A percentile compares a stretch with the other conserved stretches of the same genome.
Evolutionary conservation across 2,113 vertebrate species (phyloP).

Genomic region (Abramis brama): DNA sequence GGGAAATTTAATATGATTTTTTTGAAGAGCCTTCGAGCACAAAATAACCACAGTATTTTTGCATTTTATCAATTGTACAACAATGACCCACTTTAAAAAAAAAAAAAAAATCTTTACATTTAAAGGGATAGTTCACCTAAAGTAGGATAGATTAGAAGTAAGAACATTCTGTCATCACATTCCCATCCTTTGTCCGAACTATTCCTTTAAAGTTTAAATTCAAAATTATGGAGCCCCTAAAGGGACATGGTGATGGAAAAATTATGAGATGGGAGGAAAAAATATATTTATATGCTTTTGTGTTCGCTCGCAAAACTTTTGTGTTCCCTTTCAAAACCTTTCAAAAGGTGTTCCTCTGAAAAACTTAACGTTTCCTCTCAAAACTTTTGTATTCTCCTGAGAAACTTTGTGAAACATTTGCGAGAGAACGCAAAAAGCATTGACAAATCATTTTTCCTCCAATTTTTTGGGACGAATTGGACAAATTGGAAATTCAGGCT

Average conservation of each 20-base stretch:
- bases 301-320: too few relatives aligned
- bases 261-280: too few relatives aligned
- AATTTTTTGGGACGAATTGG: too few relatives aligned
- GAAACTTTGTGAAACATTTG: too few relatives aligned
- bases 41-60: not conserved
- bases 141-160: not conserved
- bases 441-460: too few relatives aligned
- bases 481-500: not conserved
- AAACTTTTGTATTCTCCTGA: too few relatives aligned
- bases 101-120: not conserved
- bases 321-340: too few relatives aligned
- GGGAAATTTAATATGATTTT: not conserved
- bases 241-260: too few relatives aligned
- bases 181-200: not conserved
- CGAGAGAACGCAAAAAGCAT: too few relatives aligned
- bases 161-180: not conserved
- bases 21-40: not conserved
- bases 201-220: not conserved
- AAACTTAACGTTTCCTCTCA: too few relatives aligned
- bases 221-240: not conserved
- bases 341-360: too few relatives aligned
- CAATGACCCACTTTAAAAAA: not conserved
- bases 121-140: not conserved
- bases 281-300: too few relatives aligned
- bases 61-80: not conserved